phyloP scores from a whole-genome alignment of 2,113 vertebrate genomes.

The Himantopus leucocephalus region DNA sequence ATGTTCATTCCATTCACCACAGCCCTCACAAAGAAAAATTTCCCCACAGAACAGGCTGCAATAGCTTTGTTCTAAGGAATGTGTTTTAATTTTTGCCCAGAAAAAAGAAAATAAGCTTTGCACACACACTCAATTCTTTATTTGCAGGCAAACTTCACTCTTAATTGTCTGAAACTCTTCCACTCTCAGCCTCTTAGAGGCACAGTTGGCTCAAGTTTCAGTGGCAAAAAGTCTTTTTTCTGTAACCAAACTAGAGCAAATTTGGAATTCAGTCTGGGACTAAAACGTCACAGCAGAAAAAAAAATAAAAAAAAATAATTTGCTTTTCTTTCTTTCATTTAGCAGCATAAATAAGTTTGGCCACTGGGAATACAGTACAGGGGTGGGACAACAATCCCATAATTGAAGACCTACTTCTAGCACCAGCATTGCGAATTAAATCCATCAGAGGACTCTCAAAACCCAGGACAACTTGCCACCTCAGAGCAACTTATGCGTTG shows the following conservation, averaged over 20 bases:
- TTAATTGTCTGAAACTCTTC: conserved; percentile 88
- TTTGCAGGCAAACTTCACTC: conserved; percentile 91
- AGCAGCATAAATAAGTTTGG: conserved; percentile 99
- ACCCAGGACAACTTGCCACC: conserved; percentile 86
- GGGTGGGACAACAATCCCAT: conserved; percentile 84
- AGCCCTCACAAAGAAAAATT: conserved; percentile 90
- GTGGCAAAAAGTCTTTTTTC: conserved; percentile 92
- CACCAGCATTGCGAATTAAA: conserved; percentile 86
- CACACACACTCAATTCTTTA: conserved; percentile 86
- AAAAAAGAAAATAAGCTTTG: conserved; percentile 87
- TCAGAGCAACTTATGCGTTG: conserved; percentile 79
- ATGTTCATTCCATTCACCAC: conserved; percentile 85
- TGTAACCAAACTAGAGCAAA: conserved; percentile 94
- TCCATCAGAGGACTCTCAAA: conserved; percentile 83
- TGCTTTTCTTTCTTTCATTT: conserved; percentile 88
- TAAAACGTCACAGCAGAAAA: conserved; percentile 99
- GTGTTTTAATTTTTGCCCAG: conserved; percentile 94
- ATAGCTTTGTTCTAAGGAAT: conserved; percentile 97
- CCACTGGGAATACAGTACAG: conserved; percentile 97
- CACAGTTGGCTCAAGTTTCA: conserved; percentile 99
- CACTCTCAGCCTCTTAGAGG: conserved; percentile 98
- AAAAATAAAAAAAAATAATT: conserved; percentile 85
- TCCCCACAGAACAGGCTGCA: conserved; percentile 89
- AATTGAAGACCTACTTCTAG: conserved; percentile 86
- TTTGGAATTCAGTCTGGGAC: conserved; percentile 99